Conservation (phyloP, 2,888 invertebrate genomes). For the Conus canariensis region DNA sequence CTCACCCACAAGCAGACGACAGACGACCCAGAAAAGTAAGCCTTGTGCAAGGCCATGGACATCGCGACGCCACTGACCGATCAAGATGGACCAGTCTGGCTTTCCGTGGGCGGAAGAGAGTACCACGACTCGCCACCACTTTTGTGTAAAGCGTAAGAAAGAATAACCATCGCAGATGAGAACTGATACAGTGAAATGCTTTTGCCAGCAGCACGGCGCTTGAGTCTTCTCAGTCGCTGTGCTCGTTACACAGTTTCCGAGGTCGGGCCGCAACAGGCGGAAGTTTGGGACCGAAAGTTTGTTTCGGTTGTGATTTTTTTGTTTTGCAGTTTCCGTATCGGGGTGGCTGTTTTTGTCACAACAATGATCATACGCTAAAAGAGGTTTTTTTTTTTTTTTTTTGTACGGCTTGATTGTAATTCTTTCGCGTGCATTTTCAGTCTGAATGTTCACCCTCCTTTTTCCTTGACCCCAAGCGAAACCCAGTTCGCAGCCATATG, state of each 20-base stretch:
- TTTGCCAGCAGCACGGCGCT: background rate
- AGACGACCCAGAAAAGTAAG: slow-evolving; percentile 8
- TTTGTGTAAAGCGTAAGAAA: slow-evolving; percentile 6
- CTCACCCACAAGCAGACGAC: slow-evolving; percentile 1
- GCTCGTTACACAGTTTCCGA: background rate
- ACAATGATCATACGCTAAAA: background rate
- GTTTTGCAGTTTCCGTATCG: background rate
- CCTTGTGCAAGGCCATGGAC: background rate
- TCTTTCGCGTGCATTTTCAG: background rate
- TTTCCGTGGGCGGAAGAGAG: background rate
- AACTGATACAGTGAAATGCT: background rate
- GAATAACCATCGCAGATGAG: background rate
- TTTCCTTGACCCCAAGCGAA: no score
- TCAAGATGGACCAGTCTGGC: background rate
- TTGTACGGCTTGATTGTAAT: background rate
- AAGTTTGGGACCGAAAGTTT: background rate
- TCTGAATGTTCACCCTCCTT: background rate
- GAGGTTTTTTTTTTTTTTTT: background rate
- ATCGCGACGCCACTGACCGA: background rate
- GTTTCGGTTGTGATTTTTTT: background rate
- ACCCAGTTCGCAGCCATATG: background rate
- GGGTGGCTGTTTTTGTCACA: background rate
- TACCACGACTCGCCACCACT: background rate
- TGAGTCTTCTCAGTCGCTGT: background rate
- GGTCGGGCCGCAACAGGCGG: background rate